Evolutionary conservation across 53 echinoderm and acorn worm genomes (phyloP).

Genomic region (Luidia sarsii): DNA sequence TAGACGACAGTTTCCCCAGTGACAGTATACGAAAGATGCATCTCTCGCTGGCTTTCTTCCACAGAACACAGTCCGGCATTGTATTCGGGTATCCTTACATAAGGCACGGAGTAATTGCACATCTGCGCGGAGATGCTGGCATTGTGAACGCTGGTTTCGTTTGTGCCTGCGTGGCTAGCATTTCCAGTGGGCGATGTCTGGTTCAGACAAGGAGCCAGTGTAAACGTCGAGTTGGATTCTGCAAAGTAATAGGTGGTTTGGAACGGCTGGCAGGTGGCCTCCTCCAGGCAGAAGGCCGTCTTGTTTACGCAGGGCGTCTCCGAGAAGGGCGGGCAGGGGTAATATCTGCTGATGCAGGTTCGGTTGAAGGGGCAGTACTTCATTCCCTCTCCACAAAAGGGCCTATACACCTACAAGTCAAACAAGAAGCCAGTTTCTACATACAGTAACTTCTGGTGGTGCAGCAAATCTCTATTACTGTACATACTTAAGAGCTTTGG

Average conservation of each 20-base stretch:
- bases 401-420: constrained; percentile 67
- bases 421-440: no score
- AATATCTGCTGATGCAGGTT: constrained; percentile 62
- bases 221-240: constrained; percentile 42
- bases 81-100: constrained; percentile 23
- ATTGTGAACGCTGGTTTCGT: constrained; percentile 29
- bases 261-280: constrained; percentile 67
- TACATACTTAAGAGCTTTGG: no score
- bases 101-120: constrained; percentile 35
- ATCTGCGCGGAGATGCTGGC: constrained; percentile 1
- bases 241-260: constrained; percentile 30
- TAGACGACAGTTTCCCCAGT: constrained; percentile 63
- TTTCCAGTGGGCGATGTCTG: neutral
- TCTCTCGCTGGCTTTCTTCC: constrained; percentile 2
- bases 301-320: constrained; percentile 54
- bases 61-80: constrained; percentile 35
- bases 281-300: constrained; percentile 64
- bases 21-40: constrained; percentile 42
- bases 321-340: constrained; percentile 62
- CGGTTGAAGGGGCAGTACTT: constrained; percentile 74
- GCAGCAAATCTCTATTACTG: no score
- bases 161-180: constrained; percentile 8
- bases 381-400: constrained; percentile 63
- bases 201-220: constrained; percentile 26
- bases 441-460: no score